phyloP scores from a whole-genome alignment of 2,888 invertebrate species.

The Macaria liturata region DNA sequence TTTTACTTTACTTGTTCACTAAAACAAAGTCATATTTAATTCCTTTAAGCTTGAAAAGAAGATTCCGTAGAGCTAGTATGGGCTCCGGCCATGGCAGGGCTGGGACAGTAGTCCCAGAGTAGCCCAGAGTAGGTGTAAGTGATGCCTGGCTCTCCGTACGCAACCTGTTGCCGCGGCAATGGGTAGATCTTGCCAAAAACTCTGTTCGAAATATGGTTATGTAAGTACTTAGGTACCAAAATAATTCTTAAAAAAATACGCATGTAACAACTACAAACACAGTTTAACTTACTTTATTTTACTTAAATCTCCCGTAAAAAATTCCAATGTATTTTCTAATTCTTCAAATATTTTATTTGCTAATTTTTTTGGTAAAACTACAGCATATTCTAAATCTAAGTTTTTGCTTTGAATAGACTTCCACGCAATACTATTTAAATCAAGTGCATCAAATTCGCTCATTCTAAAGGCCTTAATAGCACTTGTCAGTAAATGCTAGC shows the following conservation, averaged over 20 bases:
- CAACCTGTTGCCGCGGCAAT: constrained; percentile 87
- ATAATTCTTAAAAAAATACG: no score
- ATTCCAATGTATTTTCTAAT: constrained; percentile 82
- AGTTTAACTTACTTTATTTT: constrained; percentile 71
- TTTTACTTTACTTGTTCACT: constrained; percentile 83
- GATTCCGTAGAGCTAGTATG: constrained; percentile 75
- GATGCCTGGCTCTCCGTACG: constrained; percentile 86
- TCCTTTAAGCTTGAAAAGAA: constrained; percentile 76
- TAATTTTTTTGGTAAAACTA: constrained; percentile 65
- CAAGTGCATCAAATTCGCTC: constrained; percentile 49
- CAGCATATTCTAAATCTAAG: constrained; percentile 83
- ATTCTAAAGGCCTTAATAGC: constrained; percentile 27
- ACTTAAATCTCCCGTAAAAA: constrained; percentile 85
- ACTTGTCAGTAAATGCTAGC: no score
- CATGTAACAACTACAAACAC: no score
- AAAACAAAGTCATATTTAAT: constrained; percentile 85
- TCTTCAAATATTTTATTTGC: constrained; percentile 75
- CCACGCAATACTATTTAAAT: constrained; percentile 52
- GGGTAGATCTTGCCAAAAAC: constrained; percentile 87
- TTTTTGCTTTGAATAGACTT: constrained; percentile 73
- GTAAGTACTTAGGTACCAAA: no score
- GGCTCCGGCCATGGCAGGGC: constrained; percentile 85
- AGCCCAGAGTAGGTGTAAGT: constrained; percentile 86
- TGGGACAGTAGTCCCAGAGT: constrained; percentile 85
- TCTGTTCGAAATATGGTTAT: constrained; percentile 43